Evolutionary conservation across 1,140 invertebrate species (phyloP).

Genomic region (Tetranychus urticae): DNA sequence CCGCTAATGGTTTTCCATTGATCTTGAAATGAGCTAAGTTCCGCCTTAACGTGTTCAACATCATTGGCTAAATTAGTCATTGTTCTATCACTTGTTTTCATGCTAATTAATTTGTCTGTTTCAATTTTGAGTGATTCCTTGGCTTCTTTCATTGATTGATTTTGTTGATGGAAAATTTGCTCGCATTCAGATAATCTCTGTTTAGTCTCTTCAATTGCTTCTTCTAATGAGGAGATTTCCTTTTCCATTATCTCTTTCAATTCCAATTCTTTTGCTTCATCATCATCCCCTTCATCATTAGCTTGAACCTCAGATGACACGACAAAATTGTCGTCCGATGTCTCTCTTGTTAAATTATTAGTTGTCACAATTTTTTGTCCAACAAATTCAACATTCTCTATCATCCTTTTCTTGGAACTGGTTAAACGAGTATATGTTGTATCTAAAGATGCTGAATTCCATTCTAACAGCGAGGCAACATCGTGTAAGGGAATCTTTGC

Average conservation of each 20-base stretch:
- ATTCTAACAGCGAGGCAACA: not conserved
- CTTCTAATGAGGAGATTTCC: not conserved
- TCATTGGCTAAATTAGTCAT: slow-evolving; percentile 22
- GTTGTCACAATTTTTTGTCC: not conserved
- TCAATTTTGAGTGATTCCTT: slow-evolving; percentile 3
- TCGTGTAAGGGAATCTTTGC: not conserved
- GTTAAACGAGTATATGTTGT: not conserved
- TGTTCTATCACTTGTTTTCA: not conserved
- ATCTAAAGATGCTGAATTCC: not conserved
- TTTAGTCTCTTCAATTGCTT: not conserved
- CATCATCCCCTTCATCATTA: slow-evolving; percentile 6
- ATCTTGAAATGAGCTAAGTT: slow-evolving; percentile 34
- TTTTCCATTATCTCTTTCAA: not conserved
- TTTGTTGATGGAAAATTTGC: not conserved
- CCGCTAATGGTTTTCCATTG: slow-evolving; percentile 43
- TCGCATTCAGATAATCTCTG: too few relatives aligned
- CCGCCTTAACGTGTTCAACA: slow-evolving; percentile 33
- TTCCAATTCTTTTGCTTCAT: not conserved
- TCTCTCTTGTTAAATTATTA: slow-evolving; percentile 9
- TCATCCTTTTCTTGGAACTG: not conserved
- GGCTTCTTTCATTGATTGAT: not conserved
- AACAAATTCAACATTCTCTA: not conserved
- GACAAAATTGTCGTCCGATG: slow-evolving; percentile 1
- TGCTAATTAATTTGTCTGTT: not conserved
- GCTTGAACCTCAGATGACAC: slow-evolving; percentile 6